Evolutionary conservation across 2,113 vertebrate species (phyloP).

Genomic region (Chelonoidis abingdonii): DNA sequence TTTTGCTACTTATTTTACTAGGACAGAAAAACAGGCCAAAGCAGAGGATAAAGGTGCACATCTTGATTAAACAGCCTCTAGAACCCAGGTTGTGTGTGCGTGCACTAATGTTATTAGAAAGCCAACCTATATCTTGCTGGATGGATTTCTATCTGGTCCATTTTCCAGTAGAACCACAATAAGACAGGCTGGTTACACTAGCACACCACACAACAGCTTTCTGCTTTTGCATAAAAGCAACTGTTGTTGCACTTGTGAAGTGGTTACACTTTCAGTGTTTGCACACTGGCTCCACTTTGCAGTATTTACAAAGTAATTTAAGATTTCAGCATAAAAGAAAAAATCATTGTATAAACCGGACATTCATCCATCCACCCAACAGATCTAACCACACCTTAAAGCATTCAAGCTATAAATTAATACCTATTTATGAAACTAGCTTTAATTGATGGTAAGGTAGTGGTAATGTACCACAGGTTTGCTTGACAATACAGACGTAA

Average conservation of each 20-base stretch:
- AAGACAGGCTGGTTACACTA: not conserved
- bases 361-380: not conserved
- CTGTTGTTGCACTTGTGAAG: not conserved
- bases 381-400: not conserved
- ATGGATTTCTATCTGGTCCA: not conserved
- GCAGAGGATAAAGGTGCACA: not conserved
- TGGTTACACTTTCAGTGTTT: not conserved
- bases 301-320: not conserved
- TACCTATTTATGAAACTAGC: not conserved
- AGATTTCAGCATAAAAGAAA: not conserved
- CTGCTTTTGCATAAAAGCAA: slow-evolving; percentile 8
- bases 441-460: not conserved
- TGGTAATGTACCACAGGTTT: not conserved
- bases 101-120: not conserved
- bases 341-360: not conserved
- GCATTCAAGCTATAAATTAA: not conserved
- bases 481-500: not conserved
- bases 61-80: no score
- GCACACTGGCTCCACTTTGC: not conserved
- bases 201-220: not conserved
- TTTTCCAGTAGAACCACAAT: not conserved
- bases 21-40: not conserved
- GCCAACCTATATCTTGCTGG: not conserved
- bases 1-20: not conserved
- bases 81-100: not conserved